Percentiles rank a stretch among this genome's conserved stretches.
Evolutionary conservation across 2,797 vertebrate genomes (phyloP).

Genomic region (Aphelocoma californica): DNA sequence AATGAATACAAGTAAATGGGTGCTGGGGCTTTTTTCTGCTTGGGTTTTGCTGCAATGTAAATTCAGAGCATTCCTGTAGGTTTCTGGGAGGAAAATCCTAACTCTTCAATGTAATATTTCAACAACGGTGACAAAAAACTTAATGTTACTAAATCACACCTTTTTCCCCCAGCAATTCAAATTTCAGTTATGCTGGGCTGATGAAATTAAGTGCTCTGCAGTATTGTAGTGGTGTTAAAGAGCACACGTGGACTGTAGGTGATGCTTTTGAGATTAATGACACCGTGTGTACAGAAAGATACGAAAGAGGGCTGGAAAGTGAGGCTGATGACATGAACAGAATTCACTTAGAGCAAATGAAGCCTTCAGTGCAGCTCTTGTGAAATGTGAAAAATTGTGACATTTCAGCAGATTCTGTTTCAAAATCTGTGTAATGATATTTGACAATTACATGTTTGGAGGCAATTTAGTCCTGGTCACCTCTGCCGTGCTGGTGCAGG

Average conservation of each 20-base stretch:
- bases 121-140: not conserved
- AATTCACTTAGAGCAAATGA: not conserved
- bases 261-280: not conserved
- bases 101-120: not conserved
- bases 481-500: not conserved
- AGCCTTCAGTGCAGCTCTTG: not conserved
- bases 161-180: not conserved
- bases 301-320: not conserved
- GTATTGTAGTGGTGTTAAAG: not conserved
- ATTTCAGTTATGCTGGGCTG: not conserved
- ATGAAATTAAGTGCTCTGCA: not conserved
- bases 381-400: not conserved
- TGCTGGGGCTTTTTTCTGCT: not conserved
- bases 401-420: not conserved
- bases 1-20: not conserved
- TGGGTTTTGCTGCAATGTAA: not conserved
- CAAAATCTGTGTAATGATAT: not conserved
- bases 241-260: not conserved
- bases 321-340: not conserved
- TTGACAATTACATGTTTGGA: not conserved
- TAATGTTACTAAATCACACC: not conserved
- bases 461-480: not conserved
- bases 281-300: not conserved
- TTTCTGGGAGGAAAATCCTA: not conserved
- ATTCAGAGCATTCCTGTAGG: not conserved